Conservation (phyloP, 2,113 vertebrate genomes). For the Chinchilla lanigera region DNA sequence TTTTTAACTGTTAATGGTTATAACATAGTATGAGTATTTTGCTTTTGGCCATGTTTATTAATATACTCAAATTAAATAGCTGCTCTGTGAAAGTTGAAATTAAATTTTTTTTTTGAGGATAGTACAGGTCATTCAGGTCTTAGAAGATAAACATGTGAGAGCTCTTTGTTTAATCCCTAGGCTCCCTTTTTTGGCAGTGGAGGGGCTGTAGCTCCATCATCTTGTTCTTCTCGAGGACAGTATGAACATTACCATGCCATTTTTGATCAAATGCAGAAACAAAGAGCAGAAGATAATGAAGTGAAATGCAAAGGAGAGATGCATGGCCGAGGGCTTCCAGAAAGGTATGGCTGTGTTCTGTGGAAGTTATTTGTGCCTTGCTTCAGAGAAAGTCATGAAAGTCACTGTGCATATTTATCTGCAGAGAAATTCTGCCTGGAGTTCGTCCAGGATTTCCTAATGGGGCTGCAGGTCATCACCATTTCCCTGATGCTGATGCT, state of each 20-base stretch:
- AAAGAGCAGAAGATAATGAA: constrained; percentile 86
- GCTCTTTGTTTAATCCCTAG: constrained; percentile 83
- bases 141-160: constrained; percentile 67
- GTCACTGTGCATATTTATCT: constrained; percentile 83
- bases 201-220: constrained; percentile 81
- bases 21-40: constrained; percentile 39
- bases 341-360: constrained; percentile 84
- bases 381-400: constrained; percentile 81
- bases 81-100: constrained; percentile 38
- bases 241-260: constrained; percentile 92
- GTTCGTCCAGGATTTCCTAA: constrained; percentile 87
- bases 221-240: constrained; percentile 83
- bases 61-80: constrained; percentile 45
- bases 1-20: constrained; percentile 22
- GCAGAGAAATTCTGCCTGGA: constrained; percentile 86
- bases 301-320: constrained; percentile 74
- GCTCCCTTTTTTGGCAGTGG: constrained; percentile 85
- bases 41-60: constrained; percentile 28
- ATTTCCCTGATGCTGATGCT: constrained; percentile 85
- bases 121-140: neutral
- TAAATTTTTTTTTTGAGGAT: constrained; percentile 43
- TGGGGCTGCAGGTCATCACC: constrained; percentile 83
- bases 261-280: constrained; percentile 91
- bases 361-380: constrained; percentile 57
- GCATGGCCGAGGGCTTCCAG: constrained; percentile 69